Base-by-base conservation (phyloP, 2,888 invertebrate species). In the Caenorhabditis zanzibari region DNA sequence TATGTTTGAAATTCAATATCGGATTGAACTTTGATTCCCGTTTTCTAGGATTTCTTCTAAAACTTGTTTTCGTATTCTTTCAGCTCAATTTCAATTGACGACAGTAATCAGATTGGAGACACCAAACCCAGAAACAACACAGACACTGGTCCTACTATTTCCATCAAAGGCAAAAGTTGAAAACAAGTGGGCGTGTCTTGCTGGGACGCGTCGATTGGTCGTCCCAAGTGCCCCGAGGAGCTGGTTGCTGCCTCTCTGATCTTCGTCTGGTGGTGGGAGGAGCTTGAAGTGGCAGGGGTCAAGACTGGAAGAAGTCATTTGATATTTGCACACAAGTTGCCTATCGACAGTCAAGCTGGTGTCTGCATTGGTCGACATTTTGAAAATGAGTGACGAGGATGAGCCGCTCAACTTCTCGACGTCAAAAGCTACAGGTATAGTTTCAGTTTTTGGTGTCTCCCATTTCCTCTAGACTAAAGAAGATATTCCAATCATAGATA, bases 371-470 rank as follows among this genome's bases (percentile, higher is more conserved):
- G 47, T 58, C 4, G 22, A 47, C 52, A 61, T 52, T 68, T 41
- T 69, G 6, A 81, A 77, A 61, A 86, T 86, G 86, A 86, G 86
- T 66, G 88, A 88, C 64, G 86, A 85, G 32, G 88, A 88, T 75
- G 88, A 88, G 59, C 85, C 86, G n/a, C 83, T 88, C 41, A 88
- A 88, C 72, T 88, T 88, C 68, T 88, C 88, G n/a, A 80, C 86
- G 28, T 76, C 85, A 63, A 81, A 74, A 64, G 4, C 52, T 19
- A 28, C 69, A 61, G 83, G 83, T 83, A 68, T 59, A 5, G 59
- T 58, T 59, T 52, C 59, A 63, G n/a, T 61, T 47, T 44, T 32
- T 68, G 38, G 54, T 41, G 19, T 28, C 35, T 38, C 24, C 64
- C 61, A 63, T 69, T 77, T 69, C 77, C 61, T 59, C n/a, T 61